A percentile compares a stretch with the other conserved stretches of the same genome.
phyloP scores from a whole-genome alignment of 2,113 vertebrate species.

The Trichomycterus rosablanca region DNA sequence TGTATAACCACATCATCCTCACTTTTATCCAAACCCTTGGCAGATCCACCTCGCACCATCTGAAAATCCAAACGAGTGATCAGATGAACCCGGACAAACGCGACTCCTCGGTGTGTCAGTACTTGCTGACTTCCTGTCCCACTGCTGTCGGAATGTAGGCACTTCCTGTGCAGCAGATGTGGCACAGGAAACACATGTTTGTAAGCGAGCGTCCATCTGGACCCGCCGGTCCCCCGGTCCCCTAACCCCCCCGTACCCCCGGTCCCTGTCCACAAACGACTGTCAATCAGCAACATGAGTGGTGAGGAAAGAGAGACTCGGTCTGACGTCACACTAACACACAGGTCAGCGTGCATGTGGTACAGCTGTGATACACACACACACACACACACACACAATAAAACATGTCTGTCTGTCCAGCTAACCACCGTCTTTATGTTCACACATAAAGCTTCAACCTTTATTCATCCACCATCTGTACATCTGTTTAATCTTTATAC shows the following conservation, averaged over 20 bases:
- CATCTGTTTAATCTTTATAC: too few relatives aligned
- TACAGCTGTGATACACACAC: constrained; percentile 12
- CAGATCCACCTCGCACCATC: too few relatives aligned
- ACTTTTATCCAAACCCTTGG: too few relatives aligned
- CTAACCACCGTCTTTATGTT: too few relatives aligned
- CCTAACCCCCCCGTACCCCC: too few relatives aligned
- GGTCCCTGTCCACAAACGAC: constrained; percentile 1
- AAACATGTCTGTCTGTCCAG: too few relatives aligned
- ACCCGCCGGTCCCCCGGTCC: neutral
- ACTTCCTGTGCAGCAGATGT: constrained; percentile 41
- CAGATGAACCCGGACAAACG: neutral
- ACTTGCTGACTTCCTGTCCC: constrained; percentile 43
- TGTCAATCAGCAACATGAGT: constrained; percentile 8
- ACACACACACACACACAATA: constrained; percentile 3
- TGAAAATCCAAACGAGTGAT: too few relatives aligned
- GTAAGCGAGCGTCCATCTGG: constrained; percentile 23
- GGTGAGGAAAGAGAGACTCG: neutral
- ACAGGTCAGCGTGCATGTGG: neutral
- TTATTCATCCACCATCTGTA: too few relatives aligned
- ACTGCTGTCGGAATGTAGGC: constrained; percentile 43
- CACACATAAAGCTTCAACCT: too few relatives aligned
- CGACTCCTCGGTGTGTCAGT: neutral
- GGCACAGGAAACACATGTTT: constrained; percentile 38
- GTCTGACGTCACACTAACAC: constrained; percentile 22
- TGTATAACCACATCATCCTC: too few relatives aligned